Evolutionary conservation across 2,888 invertebrate species (phyloP).

Genomic region (Chloroclysta siterata): DNA sequence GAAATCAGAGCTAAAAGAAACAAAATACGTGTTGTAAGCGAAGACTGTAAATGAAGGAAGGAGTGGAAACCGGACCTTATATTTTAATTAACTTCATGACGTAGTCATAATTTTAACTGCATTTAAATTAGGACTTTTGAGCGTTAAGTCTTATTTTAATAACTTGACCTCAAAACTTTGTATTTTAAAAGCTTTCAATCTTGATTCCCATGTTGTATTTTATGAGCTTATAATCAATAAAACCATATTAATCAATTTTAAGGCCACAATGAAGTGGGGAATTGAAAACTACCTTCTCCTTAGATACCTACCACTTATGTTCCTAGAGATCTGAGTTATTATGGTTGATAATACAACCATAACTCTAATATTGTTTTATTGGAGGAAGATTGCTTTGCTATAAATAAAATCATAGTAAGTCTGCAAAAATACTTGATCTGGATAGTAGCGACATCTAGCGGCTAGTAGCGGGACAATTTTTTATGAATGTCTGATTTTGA

Average conservation of each 20-base stretch:
- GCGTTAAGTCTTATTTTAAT: conserved; percentile 13
- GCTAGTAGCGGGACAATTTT: conserved; percentile 47
- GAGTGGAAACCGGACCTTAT: too few relatives aligned
- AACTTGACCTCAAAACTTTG: conserved; percentile 6
- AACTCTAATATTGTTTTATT: too few relatives aligned
- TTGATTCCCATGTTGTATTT: background rate
- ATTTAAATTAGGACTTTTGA: conserved; percentile 8
- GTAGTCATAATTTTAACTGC: conserved; percentile 8
- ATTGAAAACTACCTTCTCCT: background rate
- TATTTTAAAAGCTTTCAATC: conserved; percentile 12
- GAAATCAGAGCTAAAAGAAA: too few relatives aligned
- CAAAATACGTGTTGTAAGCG: too few relatives aligned
- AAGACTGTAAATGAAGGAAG: too few relatives aligned
- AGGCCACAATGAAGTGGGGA: background rate
- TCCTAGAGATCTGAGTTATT: too few relatives aligned
- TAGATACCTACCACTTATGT: background rate
- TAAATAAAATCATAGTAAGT: background rate
- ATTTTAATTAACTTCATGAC: background rate
- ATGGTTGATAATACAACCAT: too few relatives aligned
- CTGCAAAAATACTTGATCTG: background rate
- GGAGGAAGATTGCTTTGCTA: background rate
- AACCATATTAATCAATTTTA: background rate
- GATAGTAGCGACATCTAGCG: conserved; percentile 53
- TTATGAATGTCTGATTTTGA: too few relatives aligned
- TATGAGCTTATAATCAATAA: background rate